A percentile compares a stretch with the other conserved stretches of the same genome.
Conservation (phyloP, 2,113 vertebrate species). For the Dolichotis patagonum region DNA sequence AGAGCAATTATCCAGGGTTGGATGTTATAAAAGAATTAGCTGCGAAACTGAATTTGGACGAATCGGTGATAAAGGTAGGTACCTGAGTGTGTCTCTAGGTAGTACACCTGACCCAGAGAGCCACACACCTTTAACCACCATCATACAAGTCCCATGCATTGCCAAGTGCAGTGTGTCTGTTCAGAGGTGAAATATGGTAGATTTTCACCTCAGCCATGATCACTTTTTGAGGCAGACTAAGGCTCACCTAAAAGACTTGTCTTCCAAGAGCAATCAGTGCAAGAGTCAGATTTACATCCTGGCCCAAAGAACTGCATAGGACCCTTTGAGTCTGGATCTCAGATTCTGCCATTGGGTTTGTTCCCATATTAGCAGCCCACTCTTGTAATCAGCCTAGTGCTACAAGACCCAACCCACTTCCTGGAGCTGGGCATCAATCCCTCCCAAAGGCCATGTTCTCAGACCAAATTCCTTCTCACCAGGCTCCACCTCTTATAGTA, state of each 20-base stretch:
- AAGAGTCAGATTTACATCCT: background rate
- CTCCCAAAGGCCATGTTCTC: no score
- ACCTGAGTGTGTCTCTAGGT: background rate
- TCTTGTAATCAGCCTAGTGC: no score
- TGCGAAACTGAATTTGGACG: rapidly evolving
- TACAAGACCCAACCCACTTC: background rate
- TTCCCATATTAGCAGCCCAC: background rate
- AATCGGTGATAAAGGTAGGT: background rate
- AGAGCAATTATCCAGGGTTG: background rate
- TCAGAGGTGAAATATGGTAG: background rate
- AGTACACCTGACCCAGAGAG: background rate
- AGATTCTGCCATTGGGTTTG: background rate
- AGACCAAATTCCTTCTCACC: background rate
- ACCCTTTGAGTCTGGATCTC: background rate
- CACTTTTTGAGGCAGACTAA: background rate
- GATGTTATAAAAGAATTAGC: background rate
- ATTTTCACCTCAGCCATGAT: background rate
- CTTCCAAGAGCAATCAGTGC: background rate
- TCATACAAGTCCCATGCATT: background rate
- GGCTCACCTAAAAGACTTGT: background rate
- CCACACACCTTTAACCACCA: background rate
- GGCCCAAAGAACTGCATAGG: background rate
- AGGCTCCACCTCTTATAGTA: background rate
- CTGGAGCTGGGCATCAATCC: background rate
- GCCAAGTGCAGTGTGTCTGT: background rate